Conservation (phyloP, 2,888 invertebrate genomes). For the Orthosia gothica region DNA sequence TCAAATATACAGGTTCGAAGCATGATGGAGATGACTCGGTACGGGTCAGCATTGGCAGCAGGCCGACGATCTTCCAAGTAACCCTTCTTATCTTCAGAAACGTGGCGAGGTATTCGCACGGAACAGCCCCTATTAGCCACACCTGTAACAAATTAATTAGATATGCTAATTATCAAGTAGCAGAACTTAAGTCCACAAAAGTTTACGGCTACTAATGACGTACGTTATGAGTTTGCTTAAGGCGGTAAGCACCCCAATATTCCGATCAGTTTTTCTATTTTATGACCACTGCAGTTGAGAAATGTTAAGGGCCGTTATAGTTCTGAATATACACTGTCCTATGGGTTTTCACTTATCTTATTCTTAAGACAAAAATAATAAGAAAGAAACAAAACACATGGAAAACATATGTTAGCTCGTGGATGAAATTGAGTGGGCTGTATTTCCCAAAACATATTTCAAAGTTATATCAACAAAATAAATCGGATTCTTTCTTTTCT, state of each 20-base stretch:
- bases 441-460: too few species aligned
- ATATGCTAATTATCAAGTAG: conserved; percentile 27
- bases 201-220: not conserved
- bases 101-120: conserved; percentile 98
- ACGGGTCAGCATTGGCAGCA: conserved; percentile 98
- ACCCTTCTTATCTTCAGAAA: conserved; percentile 97
- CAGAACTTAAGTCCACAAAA: conserved; percentile 14
- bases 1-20: conserved; percentile 96
- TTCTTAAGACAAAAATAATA: too few species aligned
- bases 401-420: too few species aligned
- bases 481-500: too few species aligned
- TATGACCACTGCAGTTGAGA: not conserved
- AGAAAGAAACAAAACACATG: too few species aligned
- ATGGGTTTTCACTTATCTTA: not conserved
- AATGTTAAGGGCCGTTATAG: not conserved
- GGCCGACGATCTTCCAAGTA: conserved; percentile 99
- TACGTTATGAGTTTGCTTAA: conserved; percentile 4
- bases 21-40: conserved; percentile 95
- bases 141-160: conserved; percentile 87
- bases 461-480: too few species aligned
- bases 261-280: not conserved
- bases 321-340: not conserved
- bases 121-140: conserved; percentile 98
- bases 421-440: too few species aligned
- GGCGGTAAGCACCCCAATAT: not conserved